A percentile compares a stretch with the other conserved stretches of the same genome.
These are phyloP conservation scores for Hipparchia semele DNA, from an alignment of 2,888 invertebrate genomes.

Conservation along the genomic window DNA sequence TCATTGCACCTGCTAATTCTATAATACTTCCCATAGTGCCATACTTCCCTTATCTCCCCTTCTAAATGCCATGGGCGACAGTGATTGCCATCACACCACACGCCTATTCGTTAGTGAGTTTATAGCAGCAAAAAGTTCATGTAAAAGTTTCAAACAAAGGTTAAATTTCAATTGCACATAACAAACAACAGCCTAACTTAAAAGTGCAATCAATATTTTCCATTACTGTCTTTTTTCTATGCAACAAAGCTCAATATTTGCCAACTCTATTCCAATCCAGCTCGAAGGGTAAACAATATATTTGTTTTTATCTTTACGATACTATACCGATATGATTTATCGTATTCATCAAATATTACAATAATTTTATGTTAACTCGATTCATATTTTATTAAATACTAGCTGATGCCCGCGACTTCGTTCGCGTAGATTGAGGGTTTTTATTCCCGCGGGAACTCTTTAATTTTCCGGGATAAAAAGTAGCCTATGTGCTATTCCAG, in stretches of 20 bases:
- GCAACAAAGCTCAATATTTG: slow-evolving; percentile 37
- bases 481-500: no score
- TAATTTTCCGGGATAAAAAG: no score
- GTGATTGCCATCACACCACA: neutral
- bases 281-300: slow-evolving; percentile 40
- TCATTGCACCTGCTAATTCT: neutral
- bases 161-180: slow-evolving; percentile 29
- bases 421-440: no score
- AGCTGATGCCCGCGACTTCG: no score
- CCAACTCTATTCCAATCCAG: slow-evolving; percentile 36
- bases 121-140: neutral
- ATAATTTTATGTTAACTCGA: neutral
- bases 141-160: slow-evolving; percentile 18
- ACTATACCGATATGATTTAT: neutral
- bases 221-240: slow-evolving; percentile 34
- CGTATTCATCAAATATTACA: neutral
- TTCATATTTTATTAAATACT: no score
- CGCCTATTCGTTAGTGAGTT: neutral
- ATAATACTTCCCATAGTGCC: neutral
- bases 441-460: no score
- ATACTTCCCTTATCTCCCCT: slow-evolving; percentile 1
- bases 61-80: slow-evolving; percentile 6
- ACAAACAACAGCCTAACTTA: slow-evolving; percentile 31
- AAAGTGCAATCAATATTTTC: slow-evolving; percentile 37
- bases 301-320: slow-evolving; percentile 5